phyloP scores from a whole-genome alignment of 2,888 invertebrate species.

The Callyntrura sp. region DNA sequence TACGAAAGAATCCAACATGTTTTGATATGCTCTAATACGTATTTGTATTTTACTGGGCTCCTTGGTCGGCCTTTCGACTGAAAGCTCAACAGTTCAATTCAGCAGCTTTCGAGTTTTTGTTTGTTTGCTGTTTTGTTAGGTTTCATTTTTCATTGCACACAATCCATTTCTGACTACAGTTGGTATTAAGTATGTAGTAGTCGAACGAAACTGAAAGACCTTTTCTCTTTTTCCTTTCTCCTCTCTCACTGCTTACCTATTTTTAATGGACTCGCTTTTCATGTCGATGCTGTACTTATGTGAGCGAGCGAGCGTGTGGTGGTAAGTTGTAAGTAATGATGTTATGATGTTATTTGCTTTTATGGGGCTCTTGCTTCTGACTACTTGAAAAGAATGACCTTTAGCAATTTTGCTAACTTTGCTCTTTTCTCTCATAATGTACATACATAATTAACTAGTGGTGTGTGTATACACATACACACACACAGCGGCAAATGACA shows the following conservation, averaged over 20 bases:
- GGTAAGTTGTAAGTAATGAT: no score
- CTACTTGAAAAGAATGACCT: not conserved
- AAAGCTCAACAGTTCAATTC: not conserved
- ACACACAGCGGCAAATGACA: not conserved
- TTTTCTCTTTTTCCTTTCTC: no score
- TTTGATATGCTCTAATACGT: conserved; percentile 19
- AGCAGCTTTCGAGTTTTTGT: not conserved
- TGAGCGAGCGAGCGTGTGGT: no score
- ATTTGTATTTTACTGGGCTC: not conserved
- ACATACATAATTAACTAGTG: not conserved
- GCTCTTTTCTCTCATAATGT: not conserved
- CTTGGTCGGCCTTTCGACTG: not conserved
- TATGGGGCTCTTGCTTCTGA: not conserved
- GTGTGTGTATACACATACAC: not conserved
- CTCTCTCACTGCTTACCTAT: no score
- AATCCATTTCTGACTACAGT: no score
- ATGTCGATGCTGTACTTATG: not conserved
- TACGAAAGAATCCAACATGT: not conserved
- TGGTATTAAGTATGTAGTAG: no score
- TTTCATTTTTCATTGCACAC: conserved; percentile 18
- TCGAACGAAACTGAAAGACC: no score
- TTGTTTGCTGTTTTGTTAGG: not conserved
- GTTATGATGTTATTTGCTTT: no score
- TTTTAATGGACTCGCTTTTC: no score
- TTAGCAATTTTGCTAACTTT: not conserved